Evolutionary conservation across 2,888 invertebrate genomes (phyloP).

Genomic region (Melitaea athalia): DNA sequence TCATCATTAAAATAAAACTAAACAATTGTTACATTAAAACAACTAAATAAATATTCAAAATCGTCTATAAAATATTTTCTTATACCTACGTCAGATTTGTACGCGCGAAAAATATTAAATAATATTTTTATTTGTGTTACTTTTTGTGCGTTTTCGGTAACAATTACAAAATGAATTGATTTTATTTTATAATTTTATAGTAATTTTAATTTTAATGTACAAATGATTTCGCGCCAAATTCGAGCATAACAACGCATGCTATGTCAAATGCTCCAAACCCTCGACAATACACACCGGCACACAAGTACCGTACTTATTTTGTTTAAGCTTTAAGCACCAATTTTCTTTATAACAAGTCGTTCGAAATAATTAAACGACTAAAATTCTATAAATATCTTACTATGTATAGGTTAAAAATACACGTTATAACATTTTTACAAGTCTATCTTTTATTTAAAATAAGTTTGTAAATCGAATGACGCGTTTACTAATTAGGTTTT

Average conservation of each 20-base stretch:
- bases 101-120: conserved; percentile 47
- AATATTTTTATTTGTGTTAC: conserved; percentile 29
- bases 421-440: conserved; percentile 82
- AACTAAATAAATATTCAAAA: conserved; percentile 16
- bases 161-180: background rate
- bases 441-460: conserved; percentile 74
- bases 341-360: conserved; percentile 83
- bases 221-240: conserved; percentile 58
- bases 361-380: conserved; percentile 83
- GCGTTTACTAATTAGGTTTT: conserved; percentile 24
- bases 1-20: background rate
- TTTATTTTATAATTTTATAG: background rate
- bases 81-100: background rate
- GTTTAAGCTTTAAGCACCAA: conserved; percentile 82
- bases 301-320: conserved; percentile 69
- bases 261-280: conserved; percentile 77
- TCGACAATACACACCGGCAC: conserved; percentile 78
- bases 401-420: conserved; percentile 83
- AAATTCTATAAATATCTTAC: conserved; percentile 82
- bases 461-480: conserved; percentile 48
- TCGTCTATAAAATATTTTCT: conserved; percentile 2
- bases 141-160: background rate
- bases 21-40: conserved; percentile 14
- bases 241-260: conserved; percentile 81
- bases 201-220: conserved; percentile 16